phyloP scores from a whole-genome alignment of 2,888 invertebrate genomes.

The Phytoseiulus persimilis region DNA sequence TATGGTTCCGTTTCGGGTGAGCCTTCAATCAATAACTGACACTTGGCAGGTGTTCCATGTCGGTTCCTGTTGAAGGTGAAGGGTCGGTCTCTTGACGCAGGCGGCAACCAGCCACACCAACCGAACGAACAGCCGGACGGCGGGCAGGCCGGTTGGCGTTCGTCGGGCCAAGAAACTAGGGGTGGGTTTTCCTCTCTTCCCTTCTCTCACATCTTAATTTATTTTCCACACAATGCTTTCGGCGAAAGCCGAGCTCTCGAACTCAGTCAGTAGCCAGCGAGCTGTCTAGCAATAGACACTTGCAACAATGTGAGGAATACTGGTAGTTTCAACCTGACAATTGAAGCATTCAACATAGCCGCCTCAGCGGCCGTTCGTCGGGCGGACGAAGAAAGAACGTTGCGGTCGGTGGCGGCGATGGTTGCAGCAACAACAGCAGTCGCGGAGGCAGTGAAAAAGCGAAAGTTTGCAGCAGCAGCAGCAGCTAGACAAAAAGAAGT shows the following conservation, averaged over 20 bases:
- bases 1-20: background rate
- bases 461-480: background rate
- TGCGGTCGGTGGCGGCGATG: background rate
- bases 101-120: background rate
- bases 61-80: background rate
- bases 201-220: background rate
- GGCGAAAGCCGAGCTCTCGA: background rate
- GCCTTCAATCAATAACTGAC: background rate
- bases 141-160: too few species aligned
- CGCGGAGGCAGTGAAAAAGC: background rate
- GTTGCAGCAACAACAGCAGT: background rate
- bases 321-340: background rate
- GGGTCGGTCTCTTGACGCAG: background rate
- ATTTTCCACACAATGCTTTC: background rate
- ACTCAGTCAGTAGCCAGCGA: background rate
- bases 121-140: background rate
- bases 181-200: background rate
- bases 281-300: background rate
- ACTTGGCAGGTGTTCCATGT: background rate
- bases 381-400: background rate
- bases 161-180: too few species aligned
- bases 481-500: background rate
- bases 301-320: background rate
- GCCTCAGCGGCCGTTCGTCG: background rate
- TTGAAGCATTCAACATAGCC: background rate